These are phyloP conservation scores for Odontamblyopus rebecca DNA, from an alignment of 2,797 vertebrate genomes.

Conservation along the genomic window DNA sequence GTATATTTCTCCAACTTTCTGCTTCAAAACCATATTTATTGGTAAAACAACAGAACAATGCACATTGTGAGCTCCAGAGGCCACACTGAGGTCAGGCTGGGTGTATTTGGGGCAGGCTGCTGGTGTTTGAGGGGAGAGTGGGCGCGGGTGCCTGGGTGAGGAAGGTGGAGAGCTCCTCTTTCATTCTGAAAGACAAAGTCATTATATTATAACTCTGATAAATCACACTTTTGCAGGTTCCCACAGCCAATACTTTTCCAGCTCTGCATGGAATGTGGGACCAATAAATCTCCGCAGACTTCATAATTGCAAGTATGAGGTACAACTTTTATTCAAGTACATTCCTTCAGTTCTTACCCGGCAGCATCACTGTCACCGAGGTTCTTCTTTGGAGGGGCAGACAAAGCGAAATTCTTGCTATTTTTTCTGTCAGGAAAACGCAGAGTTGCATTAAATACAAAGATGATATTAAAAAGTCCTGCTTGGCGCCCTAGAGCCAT, in stretches of 20 bases:
- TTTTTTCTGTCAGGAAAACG: conserved; percentile 59
- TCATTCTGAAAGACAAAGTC: conserved; percentile 66
- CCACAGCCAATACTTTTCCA: conserved; percentile 51
- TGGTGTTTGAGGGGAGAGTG: conserved; percentile 48
- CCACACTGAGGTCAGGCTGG: conserved; percentile 57
- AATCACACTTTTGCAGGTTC: conserved; percentile 53
- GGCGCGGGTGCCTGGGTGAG: conserved; percentile 75
- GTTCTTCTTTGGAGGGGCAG: conserved; percentile 48
- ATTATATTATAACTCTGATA: conserved; percentile 61
- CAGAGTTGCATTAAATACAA: conserved; percentile 51
- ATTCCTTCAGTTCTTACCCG: conserved; percentile 65
- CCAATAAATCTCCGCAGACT: conserved; percentile 63
- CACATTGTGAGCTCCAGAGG: conserved; percentile 37
- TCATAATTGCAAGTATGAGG: conserved; percentile 69
- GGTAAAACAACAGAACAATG: conserved; percentile 27
- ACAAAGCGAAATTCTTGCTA: conserved; percentile 44
- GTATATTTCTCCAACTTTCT: conserved; percentile 9
- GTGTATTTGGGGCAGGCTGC: conserved; percentile 58
- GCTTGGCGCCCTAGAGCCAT: conserved; percentile 42
- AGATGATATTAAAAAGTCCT: conserved; percentile 35
- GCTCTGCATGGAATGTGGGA: conserved; percentile 63
- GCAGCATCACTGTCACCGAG: conserved; percentile 47
- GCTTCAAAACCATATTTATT: conserved; percentile 31
- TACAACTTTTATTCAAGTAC: conserved; percentile 44
- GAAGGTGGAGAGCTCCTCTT: conserved; percentile 68